Evolutionary conservation across 2,797 vertebrate species (phyloP).

Genomic region (Perodicticus potto): DNA sequence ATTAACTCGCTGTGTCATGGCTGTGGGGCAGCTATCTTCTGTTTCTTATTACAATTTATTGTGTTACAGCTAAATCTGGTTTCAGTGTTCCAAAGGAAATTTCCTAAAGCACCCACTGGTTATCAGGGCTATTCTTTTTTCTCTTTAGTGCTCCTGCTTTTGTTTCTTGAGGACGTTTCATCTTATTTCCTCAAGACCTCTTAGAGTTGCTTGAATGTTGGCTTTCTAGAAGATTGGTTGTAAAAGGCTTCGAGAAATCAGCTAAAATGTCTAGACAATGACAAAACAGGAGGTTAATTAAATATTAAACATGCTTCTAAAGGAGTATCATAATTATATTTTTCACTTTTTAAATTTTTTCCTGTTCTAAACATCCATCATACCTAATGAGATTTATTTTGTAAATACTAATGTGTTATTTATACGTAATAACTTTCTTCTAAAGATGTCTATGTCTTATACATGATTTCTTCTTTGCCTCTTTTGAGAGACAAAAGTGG

Average conservation of each 20-base stretch:
- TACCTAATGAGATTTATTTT: constrained; percentile 53
- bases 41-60: background rate
- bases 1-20: background rate
- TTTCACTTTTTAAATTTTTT: constrained; percentile 17
- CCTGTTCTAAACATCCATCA: background rate
- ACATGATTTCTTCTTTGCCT: background rate
- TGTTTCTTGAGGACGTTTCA: constrained; percentile 70
- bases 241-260: constrained; percentile 66
- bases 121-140: constrained; percentile 26
- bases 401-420: background rate
- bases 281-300: constrained; percentile 12
- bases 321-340: background rate
- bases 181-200: constrained; percentile 68
- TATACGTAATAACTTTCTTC: constrained; percentile 48
- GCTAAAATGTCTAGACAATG: constrained; percentile 55
- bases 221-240: constrained; percentile 68
- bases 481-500: background rate
- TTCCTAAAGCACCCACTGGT: constrained; percentile 43
- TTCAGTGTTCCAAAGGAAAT: constrained; percentile 42
- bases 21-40: background rate
- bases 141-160: constrained; percentile 15
- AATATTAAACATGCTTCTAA: constrained; percentile 60
- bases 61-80: constrained; percentile 3
- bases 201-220: constrained; percentile 48
- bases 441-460: background rate